Evolutionary conservation across 2,797 vertebrate species (phyloP).

Genomic region (Megalops cyprinoides): DNA sequence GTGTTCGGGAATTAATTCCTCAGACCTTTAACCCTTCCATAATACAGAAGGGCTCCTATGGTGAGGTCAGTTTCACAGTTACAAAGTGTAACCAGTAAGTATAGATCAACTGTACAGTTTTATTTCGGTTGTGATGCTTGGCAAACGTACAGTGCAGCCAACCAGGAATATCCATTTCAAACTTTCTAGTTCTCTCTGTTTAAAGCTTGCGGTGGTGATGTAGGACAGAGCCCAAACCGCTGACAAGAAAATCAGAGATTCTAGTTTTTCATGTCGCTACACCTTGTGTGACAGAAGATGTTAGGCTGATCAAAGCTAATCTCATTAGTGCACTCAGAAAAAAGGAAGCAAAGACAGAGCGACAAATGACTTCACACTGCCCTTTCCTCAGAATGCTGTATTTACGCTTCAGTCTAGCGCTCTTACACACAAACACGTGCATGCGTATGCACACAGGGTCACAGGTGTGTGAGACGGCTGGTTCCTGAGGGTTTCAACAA

Average conservation of each 20-base stretch:
- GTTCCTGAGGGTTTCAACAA: slow-evolving; percentile 4
- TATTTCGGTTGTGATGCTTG: too few relatives aligned
- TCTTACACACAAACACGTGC: not conserved
- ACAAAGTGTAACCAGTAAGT: not conserved
- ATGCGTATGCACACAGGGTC: slow-evolving; percentile 1
- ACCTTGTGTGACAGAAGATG: too few relatives aligned
- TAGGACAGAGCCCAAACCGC: too few relatives aligned
- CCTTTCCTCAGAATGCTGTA: slow-evolving; percentile 2
- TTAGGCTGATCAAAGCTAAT: too few relatives aligned
- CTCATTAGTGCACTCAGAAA: not conserved
- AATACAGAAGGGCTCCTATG: not conserved
- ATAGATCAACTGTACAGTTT: not conserved
- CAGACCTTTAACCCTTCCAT: not conserved
- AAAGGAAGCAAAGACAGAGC: not conserved
- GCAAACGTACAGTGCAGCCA: too few relatives aligned
- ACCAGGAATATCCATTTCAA: not conserved
- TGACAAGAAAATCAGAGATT: not conserved
- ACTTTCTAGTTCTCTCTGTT: not conserved
- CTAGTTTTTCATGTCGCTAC: not conserved
- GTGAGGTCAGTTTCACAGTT: not conserved
- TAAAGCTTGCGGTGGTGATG: not conserved
- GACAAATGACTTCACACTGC: slow-evolving; percentile 3
- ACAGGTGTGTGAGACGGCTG: slow-evolving; percentile 13
- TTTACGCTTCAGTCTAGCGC: not conserved
- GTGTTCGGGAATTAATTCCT: not conserved